Conservation (phyloP, 2,888 invertebrate genomes). For the Drosophila kambysellisi region DNA sequence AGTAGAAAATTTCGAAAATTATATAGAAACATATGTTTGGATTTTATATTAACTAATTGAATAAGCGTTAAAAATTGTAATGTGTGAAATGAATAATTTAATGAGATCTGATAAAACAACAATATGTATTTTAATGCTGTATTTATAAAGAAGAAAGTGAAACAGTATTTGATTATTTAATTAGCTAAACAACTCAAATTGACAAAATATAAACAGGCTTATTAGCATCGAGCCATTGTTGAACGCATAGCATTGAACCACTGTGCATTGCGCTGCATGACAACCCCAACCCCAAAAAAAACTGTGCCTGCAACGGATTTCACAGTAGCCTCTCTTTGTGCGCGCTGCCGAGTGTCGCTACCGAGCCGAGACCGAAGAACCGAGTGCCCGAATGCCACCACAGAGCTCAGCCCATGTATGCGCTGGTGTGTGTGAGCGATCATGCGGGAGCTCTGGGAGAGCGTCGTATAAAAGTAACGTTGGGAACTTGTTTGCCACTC, state of each 20-base stretch:
- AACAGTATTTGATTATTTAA: constrained; percentile 17
- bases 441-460: constrained; percentile 73
- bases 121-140: background rate
- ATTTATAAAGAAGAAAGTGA: constrained; percentile 2
- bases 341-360: constrained; percentile 69
- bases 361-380: constrained; percentile 65
- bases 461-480: constrained; percentile 84
- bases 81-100: background rate
- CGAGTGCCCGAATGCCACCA: constrained; percentile 53
- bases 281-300: constrained; percentile 62
- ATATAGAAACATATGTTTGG: background rate
- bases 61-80: background rate
- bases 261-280: constrained; percentile 47
- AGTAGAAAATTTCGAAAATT: background rate
- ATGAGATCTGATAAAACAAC: background rate
- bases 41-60: background rate
- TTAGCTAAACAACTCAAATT: constrained; percentile 17
- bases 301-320: constrained; percentile 58
- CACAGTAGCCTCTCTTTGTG: constrained; percentile 80
- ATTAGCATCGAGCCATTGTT: background rate
- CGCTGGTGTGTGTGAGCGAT: constrained; percentile 52
- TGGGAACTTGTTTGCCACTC: constrained; percentile 84
- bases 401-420: constrained; percentile 10
- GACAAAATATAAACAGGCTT: background rate
- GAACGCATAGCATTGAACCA: constrained; percentile 27